phyloP scores from a whole-genome alignment of 2,113 vertebrate species.

The Sinocyclocheilus anophthalmus region DNA sequence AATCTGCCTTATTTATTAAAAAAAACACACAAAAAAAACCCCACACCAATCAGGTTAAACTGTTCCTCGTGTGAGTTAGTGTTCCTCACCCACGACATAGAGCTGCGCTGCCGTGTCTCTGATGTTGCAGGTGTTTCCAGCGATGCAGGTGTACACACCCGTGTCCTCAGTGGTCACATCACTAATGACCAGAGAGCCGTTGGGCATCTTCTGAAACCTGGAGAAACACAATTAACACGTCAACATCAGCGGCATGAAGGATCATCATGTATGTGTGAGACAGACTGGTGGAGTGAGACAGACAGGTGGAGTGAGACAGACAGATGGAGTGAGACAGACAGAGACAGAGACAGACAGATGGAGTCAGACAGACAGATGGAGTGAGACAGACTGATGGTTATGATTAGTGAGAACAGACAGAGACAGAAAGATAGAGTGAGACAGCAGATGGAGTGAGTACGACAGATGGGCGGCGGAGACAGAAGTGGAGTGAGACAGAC shows the following conservation, averaged over 20 bases:
- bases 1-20: no score
- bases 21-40: no score
- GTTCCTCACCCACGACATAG: conserved; percentile 89
- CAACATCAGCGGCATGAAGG: background rate
- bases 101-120: conserved; percentile 86
- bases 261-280: background rate
- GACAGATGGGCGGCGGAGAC: no score
- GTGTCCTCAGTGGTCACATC: conserved; percentile 89
- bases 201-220: conserved; percentile 93
- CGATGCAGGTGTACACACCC: conserved; percentile 91
- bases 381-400: no score
- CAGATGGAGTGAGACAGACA: background rate
- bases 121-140: conserved; percentile 96
- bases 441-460: background rate
- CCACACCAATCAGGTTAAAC: background rate
- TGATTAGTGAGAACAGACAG: no score
- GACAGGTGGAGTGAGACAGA: background rate
- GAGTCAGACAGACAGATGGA: no score
- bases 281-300: background rate
- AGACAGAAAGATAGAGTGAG: background rate
- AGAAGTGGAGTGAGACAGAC: no score
- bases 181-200: conserved; percentile 89
- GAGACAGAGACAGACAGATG: no score
- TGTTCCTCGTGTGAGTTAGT: no score
- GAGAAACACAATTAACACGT: background rate